A percentile compares a stretch with the other conserved stretches of the same genome.
These are phyloP conservation scores for Eilema depressum DNA, from an alignment of 2,888 invertebrate species.

Conservation along the genomic window DNA sequence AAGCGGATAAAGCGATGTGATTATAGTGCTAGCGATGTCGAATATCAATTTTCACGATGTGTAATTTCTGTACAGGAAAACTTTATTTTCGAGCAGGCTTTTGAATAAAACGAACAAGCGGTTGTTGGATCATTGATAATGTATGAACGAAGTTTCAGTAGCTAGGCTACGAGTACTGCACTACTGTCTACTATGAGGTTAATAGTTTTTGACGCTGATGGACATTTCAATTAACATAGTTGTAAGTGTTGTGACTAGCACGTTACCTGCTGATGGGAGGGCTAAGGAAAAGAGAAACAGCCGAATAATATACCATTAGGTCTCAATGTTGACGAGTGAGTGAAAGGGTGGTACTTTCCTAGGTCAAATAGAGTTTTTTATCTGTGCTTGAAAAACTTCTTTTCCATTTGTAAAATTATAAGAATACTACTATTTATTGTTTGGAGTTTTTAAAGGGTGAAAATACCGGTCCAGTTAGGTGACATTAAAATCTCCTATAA, in stretches of 20 bases:
- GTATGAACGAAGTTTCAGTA: not conserved
- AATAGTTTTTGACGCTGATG: not conserved
- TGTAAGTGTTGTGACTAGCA: not conserved
- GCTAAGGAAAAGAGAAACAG: not conserved
- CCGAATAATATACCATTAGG: not conserved
- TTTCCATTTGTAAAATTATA: too few relatives aligned
- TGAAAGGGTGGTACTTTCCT: not conserved
- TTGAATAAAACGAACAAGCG: not conserved
- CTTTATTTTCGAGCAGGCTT: not conserved
- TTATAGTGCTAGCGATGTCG: not conserved
- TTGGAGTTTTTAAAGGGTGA: too few relatives aligned
- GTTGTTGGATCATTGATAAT: not conserved
- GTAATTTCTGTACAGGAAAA: not conserved
- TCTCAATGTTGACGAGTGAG: not conserved
- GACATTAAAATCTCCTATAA: not conserved
- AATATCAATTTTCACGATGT: slow-evolving; percentile 3
- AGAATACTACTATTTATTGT: too few relatives aligned
- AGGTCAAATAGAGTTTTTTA: not conserved
- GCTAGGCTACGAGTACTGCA: not conserved
- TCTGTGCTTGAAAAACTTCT: not conserved
- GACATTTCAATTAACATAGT: not conserved
- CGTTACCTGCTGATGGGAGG: not conserved
- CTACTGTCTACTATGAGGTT: not conserved
- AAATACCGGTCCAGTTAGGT: too few relatives aligned
- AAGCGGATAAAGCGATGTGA: not conserved